phyloP scores from a whole-genome alignment of 2,888 invertebrate species.

The Tortrix viridana region DNA sequence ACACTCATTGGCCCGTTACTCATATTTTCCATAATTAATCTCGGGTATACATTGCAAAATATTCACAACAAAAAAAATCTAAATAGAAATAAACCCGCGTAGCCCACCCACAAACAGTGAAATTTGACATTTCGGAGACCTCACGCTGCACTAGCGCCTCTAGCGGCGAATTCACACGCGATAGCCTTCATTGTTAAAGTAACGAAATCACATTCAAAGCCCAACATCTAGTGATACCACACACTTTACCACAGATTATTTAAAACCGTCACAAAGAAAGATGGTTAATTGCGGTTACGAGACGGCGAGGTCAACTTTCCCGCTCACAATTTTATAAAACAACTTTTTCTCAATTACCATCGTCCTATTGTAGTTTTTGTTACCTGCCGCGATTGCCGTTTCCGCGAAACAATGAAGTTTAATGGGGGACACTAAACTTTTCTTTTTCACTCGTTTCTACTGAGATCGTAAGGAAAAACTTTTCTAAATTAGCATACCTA shows the following conservation, averaged over 20 bases:
- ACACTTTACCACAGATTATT: background rate
- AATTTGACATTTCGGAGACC: no score
- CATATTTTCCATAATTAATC: no score
- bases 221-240: no score
- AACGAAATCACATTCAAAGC: no score
- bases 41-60: no score
- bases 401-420: constrained; percentile 49
- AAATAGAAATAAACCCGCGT: no score
- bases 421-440: constrained; percentile 49
- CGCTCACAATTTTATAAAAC: constrained; percentile 23
- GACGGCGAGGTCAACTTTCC: constrained; percentile 14
- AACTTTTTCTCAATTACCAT: constrained; percentile 20
- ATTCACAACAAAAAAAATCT: no score
- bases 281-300: background rate
- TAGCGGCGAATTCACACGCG: no score
- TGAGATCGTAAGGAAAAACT: constrained; percentile 43
- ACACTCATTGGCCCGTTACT: no score
- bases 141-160: no score
- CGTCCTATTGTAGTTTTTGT: constrained; percentile 40
- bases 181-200: no score
- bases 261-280: background rate
- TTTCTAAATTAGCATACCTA: constrained; percentile 42
- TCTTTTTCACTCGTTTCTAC: constrained; percentile 36
- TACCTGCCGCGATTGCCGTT: constrained; percentile 33
- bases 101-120: no score